Evolutionary conservation across 2,113 vertebrate species (phyloP), one percentile per base, ranked within the genome.

Genomic region (Pardalotus punctatus): DNA sequence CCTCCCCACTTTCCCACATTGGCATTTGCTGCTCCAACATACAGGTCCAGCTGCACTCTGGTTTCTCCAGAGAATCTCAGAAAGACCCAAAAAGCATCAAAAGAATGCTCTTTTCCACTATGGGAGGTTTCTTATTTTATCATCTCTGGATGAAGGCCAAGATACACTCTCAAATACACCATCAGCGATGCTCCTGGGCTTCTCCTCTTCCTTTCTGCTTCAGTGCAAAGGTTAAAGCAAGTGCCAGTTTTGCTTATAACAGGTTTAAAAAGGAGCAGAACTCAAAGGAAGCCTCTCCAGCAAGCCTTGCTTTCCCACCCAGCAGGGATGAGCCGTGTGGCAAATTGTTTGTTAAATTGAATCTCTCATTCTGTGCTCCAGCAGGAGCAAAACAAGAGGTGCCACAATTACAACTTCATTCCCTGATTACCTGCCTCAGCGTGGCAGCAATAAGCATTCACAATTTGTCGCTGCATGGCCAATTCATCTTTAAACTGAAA

Each of bases 341-440:
- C 83, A 96, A 97, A 97, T 97, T 86, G 92, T 97, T 97, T 97
- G 96, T 97, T 96, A 96, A 96, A 97, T 97, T 96, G 88, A 96
- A 97, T 97, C 73, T 86, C 11, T 0, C 3, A 2, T 94, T 94
- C 91, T 90, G 88, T 28, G 60, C 96, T 87, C 82, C 91, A 65
- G 95, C 88, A 97, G 90, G 95, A 97, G 86, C 66, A 90, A 97
- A 97, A 96, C 95, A 97, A 97, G 96, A 95, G 93, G 87, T 97
- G 96, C 86, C 94, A 84, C 88, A 96, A 97, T 97, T 96, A 95
- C 82, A 67, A 2, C 81, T 97, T 98, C 93, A 85, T 97, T 96
- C 96, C 93, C 97, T 97, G 98, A 98, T 98, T 98, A 97, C 97
- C 94, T 97, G 97, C 97, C 95, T 91, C 98, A 98, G 96, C 94